Evolutionary conservation across 2,113 vertebrate genomes (phyloP), one percentile per base, ranked within the genome.

Genomic region (Gymnogyps californianus): DNA sequence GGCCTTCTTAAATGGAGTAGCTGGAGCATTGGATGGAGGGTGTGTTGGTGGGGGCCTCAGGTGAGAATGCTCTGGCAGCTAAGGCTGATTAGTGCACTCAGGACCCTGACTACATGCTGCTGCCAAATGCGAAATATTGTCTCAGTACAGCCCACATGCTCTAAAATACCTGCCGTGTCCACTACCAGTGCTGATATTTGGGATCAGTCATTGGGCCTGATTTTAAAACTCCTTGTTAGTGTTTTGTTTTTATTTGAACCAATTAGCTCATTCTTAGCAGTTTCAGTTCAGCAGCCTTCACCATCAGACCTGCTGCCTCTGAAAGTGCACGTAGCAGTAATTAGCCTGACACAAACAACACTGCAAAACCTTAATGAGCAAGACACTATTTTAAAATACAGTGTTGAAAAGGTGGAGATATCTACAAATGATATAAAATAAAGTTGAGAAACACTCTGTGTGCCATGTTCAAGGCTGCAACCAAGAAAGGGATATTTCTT

Each of bases 301-400:
- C 52, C 57, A 2, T 71, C 44, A 71, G 78, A 79, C 57, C 22
- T 55, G 32, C 57, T 92, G 78, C 74, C 40, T 76, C 44, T 31
- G 32, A 65, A 86, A 34, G 42, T 7, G 7, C 44, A 46, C 0
- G 0, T 14, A 40, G n/a, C n/a, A 69, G 26, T 90, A 61, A 83
- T 80, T 83, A 88, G 75, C 24, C 36, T 79, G 66, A 47, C 20
- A 44, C 11, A 74, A 64, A 54, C 20, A 65, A 36, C n/a, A 10
- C 28, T 57, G 52, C 38, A 67, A 71, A 90, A 36, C 47, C 26
- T 82, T 82, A 76, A 83, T 59, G 20, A 93, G 44, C n/a, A 79
- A 61, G 67, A 24, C 3, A 3, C 20, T 61, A 0, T 59, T 95
- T 88, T 83, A 85, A 95, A 92, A 92, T 77, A 52, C 38, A 28